Percentiles rank a stretch among this genome's conserved stretches.
Evolutionary conservation across 2,113 vertebrate genomes (phyloP).

Genomic region (Rhinopithecus roxellana): DNA sequence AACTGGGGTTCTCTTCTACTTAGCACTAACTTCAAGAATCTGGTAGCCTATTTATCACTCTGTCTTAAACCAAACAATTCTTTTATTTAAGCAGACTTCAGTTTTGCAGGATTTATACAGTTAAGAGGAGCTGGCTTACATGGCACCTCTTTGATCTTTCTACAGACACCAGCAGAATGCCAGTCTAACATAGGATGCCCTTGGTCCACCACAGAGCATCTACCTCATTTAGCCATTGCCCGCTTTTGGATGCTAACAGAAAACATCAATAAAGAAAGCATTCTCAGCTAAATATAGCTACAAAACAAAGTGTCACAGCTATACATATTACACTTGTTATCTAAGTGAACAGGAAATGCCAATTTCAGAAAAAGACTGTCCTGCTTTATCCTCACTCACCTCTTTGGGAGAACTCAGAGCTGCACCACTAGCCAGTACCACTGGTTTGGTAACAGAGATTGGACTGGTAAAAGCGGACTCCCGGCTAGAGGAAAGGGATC

Average conservation of each 20-base stretch:
- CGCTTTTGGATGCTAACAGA: neutral
- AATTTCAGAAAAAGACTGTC: neutral
- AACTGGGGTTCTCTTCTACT: constrained; percentile 15
- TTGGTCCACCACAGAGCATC: neutral
- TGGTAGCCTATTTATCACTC: neutral
- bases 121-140: neutral
- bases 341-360: neutral
- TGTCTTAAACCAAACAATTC: neutral
- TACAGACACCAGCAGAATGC: neutral
- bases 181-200: neutral
- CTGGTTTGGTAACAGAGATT: constrained; percentile 95
- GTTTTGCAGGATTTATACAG: neutral
- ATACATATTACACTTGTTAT: neutral
- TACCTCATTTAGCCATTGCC: neutral
- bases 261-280: neutral
- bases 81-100: constrained; percentile 24
- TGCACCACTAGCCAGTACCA: constrained; percentile 89
- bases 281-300: neutral
- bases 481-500: constrained; percentile 93
- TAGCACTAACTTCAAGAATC: neutral
- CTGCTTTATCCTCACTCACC: constrained; percentile 83
- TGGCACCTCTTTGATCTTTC: neutral
- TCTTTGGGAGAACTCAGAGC: constrained; percentile 95
- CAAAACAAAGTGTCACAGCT: neutral
- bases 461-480: constrained; percentile 98